Evolutionary conservation across 2,888 invertebrate genomes (phyloP), one percentile per base, ranked within the genome.

Genomic region (Lithophane leautieri): DNA sequence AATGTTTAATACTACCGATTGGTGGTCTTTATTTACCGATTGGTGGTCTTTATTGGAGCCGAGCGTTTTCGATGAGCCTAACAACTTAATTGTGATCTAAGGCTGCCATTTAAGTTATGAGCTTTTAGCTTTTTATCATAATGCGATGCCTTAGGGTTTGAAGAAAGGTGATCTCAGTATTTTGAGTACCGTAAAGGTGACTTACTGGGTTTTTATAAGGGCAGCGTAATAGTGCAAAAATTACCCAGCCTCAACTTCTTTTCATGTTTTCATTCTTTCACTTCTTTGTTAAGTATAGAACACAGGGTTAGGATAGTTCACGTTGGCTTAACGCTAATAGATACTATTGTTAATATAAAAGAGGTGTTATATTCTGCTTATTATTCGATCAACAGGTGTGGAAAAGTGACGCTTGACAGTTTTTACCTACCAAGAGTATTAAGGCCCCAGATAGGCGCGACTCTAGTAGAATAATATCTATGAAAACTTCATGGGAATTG

Each of bases 61-160:
- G 56, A 76, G 40, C 72, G 67, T 78, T 84, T 89, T 88, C 82
- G 86, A 88, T 83, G 83, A 81, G 75, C 63, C 76, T 89, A 88
- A 88, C 89, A 81, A 89, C 89, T 86, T 89, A 88, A 88, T 88
- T 88, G 87, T 88, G 77, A 70, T 58, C 44, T 56, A 58, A 61
- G 66, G 44, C 14, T 58, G 54, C 28, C 47, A 82, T 65, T 28
- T 19, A 84, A 83, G 66, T 66, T 8, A 78, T 62, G 52, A 65
- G 47, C 60, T 66, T 25, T 16, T 7, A 34, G 67, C 42, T 52
- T 19, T 34, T 16, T 58, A 25, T 4, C 47, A 14, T 58, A 40
- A 25, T 12, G 28, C 12, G 6, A 19, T n/a, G 52, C 14, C 19
- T 22, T 16, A 2, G 1, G 1, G 22, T 22, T 8, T 14, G 50